Evolutionary conservation across 2,888 invertebrate genomes (phyloP).

Genomic region (Lottia scabra): DNA sequence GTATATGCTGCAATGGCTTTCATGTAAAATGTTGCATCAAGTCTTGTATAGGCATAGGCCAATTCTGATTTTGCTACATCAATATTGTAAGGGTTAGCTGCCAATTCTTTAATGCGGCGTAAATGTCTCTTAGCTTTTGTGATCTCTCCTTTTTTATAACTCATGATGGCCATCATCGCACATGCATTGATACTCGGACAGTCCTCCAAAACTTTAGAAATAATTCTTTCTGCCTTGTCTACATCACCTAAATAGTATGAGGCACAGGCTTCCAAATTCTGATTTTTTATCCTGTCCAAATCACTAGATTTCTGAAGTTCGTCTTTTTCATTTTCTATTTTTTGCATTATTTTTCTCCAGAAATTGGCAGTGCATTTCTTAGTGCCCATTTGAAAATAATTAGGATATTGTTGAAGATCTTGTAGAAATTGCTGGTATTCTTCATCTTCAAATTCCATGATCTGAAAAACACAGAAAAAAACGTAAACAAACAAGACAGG

Average conservation of each 20-base stretch:
- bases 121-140: not conserved
- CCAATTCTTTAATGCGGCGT: not conserved
- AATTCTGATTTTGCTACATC: not conserved
- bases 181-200: not conserved
- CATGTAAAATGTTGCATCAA: not conserved
- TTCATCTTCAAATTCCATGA: not conserved
- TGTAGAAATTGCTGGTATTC: not conserved
- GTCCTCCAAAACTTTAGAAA: not conserved
- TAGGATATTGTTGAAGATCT: not conserved
- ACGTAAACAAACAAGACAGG: no score
- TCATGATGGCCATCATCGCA: not conserved
- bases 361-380: not conserved
- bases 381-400: not conserved
- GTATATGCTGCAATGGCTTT: not conserved
- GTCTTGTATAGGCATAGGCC: not conserved
- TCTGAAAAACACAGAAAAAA: not conserved
- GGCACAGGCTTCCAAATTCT: not conserved
- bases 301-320: not conserved
- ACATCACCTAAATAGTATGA: not conserved
- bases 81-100: not conserved
- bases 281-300: not conserved
- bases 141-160: not conserved
- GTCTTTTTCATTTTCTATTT: not conserved
- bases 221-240: not conserved
- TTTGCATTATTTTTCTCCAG: not conserved